A percentile compares a stretch with the other conserved stretches of the same genome.
These are phyloP conservation scores for Epinephelus cyanopodus DNA, from an alignment of 2,113 vertebrate genomes.

Conservation along the genomic window DNA sequence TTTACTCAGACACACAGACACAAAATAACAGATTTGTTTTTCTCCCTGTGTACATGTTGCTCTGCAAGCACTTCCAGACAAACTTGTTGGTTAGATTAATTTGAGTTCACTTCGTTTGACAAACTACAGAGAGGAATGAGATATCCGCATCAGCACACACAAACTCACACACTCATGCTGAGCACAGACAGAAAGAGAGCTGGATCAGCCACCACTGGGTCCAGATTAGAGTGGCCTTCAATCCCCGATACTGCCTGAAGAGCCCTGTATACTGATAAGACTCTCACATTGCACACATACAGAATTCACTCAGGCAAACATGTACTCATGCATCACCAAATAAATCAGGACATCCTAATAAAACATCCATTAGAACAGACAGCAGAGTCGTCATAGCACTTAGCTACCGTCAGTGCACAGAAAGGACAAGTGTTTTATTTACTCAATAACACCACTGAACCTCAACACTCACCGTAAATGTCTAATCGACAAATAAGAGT, in stretches of 20 bases:
- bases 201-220: slow-evolving; percentile 65
- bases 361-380: slow-evolving; percentile 48
- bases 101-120: slow-evolving; percentile 46
- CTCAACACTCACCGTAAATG: neutral
- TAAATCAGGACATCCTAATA: slow-evolving; percentile 42
- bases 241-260: slow-evolving; percentile 56
- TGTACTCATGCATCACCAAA: slow-evolving; percentile 11
- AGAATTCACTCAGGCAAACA: neutral
- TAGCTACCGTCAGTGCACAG: neutral
- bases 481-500: neutral
- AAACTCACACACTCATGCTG: neutral
- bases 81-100: slow-evolving; percentile 45
- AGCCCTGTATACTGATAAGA: slow-evolving; percentile 60
- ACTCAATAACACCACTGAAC: neutral
- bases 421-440: slow-evolving; percentile 2
- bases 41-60: slow-evolving; percentile 45
- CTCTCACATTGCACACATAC: slow-evolving; percentile 1
- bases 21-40: slow-evolving; percentile 48
- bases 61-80: slow-evolving; percentile 54
- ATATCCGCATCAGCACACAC: slow-evolving; percentile 21
- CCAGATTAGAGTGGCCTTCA: slow-evolving; percentile 70
- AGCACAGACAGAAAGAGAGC: slow-evolving; percentile 45
- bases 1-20: slow-evolving; percentile 41
- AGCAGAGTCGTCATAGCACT: slow-evolving; percentile 7
- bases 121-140: slow-evolving; percentile 28